Evolutionary conservation across 2,888 invertebrate species (phyloP).

Genomic region (Microctonus aethiopoides): DNA sequence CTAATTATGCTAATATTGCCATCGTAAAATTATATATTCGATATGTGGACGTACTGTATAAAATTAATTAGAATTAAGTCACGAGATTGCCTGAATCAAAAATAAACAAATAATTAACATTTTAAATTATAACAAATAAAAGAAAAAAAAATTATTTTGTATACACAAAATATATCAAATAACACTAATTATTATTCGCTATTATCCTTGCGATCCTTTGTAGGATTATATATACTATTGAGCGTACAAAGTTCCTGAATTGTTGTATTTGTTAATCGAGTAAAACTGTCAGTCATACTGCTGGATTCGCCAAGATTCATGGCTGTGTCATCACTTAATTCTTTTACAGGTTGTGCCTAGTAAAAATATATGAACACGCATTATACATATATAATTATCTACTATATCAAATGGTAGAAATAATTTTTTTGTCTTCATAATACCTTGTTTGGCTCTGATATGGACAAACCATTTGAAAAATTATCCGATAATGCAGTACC

Average conservation of each 20-base stretch:
- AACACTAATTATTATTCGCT: slow-evolving; percentile 33
- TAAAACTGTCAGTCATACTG: slow-evolving; percentile 71
- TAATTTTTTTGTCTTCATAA: not conserved
- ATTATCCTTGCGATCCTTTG: slow-evolving; percentile 41
- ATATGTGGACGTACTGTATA: too few relatives aligned
- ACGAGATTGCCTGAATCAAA: too few relatives aligned
- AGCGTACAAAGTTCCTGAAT: slow-evolving; percentile 65
- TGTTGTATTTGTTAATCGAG: slow-evolving; percentile 68
- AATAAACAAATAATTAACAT: too few relatives aligned
- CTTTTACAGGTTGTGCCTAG: slow-evolving; percentile 42
- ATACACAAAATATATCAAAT: too few relatives aligned
- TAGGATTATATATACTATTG: slow-evolving; percentile 58
- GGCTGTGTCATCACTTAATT: slow-evolving; percentile 33
- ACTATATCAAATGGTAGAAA: too few relatives aligned
- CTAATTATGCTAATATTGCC: too few relatives aligned
- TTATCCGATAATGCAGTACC: slow-evolving; percentile 67
- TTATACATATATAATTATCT: too few relatives aligned
- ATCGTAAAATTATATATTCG: too few relatives aligned
- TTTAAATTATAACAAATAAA: too few relatives aligned
- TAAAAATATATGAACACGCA: not conserved
- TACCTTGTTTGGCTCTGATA: slow-evolving; percentile 63
- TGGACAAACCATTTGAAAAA: slow-evolving; percentile 67
- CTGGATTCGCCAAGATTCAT: slow-evolving; percentile 44
- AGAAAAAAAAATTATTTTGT: not conserved
- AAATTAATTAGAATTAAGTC: too few relatives aligned